Evolutionary conservation across 1,140 invertebrate genomes (phyloP).

Genomic region (Phenacoccus solenopsis): DNA sequence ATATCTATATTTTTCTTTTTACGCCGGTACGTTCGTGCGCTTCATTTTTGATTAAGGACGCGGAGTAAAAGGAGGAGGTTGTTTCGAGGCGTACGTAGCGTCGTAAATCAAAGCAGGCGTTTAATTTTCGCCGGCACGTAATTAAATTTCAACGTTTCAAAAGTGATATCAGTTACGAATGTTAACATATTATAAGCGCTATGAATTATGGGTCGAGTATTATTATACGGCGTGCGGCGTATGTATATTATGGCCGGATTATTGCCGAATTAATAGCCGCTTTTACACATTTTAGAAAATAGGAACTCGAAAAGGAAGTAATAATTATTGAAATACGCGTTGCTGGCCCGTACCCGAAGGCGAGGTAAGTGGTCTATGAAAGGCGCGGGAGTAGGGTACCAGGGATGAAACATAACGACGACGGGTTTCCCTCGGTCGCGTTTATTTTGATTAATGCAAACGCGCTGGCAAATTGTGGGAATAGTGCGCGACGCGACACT

Average conservation of each 20-base stretch:
- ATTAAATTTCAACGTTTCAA: background rate
- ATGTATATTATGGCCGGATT: background rate
- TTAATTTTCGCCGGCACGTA: too few relatives aligned
- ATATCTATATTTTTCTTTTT: too few relatives aligned
- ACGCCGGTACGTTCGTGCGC: too few relatives aligned
- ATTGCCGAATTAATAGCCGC: background rate
- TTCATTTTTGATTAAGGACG: too few relatives aligned
- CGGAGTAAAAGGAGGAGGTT: too few relatives aligned
- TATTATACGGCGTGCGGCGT: background rate
- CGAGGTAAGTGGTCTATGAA: too few relatives aligned
- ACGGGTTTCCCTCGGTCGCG: background rate
- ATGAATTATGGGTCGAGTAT: background rate
- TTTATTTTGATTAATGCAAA: slow-evolving; percentile 3
- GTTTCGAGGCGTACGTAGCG: too few relatives aligned
- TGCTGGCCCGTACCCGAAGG: too few relatives aligned
- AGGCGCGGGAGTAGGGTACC: background rate
- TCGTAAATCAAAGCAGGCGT: too few relatives aligned
- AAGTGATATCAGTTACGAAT: slow-evolving; percentile 2
- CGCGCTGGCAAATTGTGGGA: background rate
- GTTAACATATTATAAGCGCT: background rate
- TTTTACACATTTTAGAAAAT: background rate
- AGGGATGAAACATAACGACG: too few relatives aligned
- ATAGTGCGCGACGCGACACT: background rate
- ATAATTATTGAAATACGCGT: background rate
- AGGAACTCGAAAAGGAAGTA: background rate